Base-by-base conservation (phyloP, 2,113 vertebrate genomes). In the Aleadryas rufinucha region DNA sequence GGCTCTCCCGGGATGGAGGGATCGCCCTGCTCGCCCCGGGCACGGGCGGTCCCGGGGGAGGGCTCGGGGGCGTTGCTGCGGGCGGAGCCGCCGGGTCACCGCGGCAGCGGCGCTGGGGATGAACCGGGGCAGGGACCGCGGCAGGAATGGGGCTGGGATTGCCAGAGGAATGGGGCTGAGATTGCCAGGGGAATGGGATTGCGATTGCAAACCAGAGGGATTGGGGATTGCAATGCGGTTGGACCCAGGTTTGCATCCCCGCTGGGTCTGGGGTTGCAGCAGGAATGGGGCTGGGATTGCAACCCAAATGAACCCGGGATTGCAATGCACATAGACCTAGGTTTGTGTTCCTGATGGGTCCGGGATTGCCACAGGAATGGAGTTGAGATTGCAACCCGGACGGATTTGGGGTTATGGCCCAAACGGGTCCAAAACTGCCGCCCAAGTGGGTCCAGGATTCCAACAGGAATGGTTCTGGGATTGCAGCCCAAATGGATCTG, bases 141-240 rank as follows among this genome's bases (percentile, higher is more conserved):
- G 3, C 7, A 0, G 33, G 22, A 47, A 5, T 1, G 69, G 33
- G 10, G 9, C 3, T 6, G n/a, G 74, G 21, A 15, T 1, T 16
- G 45, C 11, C 41, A 2, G 1, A 4, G 64, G 27, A 31, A 4
- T 4, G 63, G 27, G 22, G 9, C 4, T 39, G 12, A 47, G 8
- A 11, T 16, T 37, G 39, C 50, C 11, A 20, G 2, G 1, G 10
- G 16, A 44, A 21, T 16, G 50, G 69, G 4, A 19, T 6, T 4
- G 16, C 23, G 23, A 9, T 6, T 45, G 44, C 24, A n/a, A 3
- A 6, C 3, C 21, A 16, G 6, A 16, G 12, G 60, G 18, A 3
- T 6, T 17, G 1, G 28, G 42, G 20, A 20, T 44, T 8, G 53
- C 18, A 7, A 5, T 27, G 59, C 9, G 1, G n/a, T 2, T 11